Base-by-base conservation (phyloP, 2,888 invertebrate species). In the Epistrophella euchroma region DNA sequence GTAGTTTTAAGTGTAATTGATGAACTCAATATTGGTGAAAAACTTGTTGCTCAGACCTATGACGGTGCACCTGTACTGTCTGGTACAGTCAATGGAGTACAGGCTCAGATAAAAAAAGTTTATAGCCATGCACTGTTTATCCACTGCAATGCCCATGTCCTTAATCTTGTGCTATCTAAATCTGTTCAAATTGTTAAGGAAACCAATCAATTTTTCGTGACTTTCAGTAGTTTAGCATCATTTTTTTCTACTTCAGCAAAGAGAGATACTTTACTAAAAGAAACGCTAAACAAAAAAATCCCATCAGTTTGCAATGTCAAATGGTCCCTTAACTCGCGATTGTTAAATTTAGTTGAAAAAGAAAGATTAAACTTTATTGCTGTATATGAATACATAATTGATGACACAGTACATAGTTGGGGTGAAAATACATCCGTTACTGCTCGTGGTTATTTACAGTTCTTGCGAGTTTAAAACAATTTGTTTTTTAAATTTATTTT, bases 291-390 rank as follows among this genome's bases (percentile, higher is more conserved):
- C 32, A 76, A 68, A 68, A 76, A 58, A 43, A 77, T 60, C 4
- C 77, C 52, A 40, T 62, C 62, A 60, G 25, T 25, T 25, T 25
- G 25, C 4, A 25, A 25, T 25, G 25, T 25, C 2, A 25, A 25
- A 4, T 25, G 62, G 71, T 55, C 62, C n/a, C 71, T 37, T 62
- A 62, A 71, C 43, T 77, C 71, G 22, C 62, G 62, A 40, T 64
- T 71, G n/a, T 19, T 71, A 3, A 71, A 64, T 71, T 78, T 71
- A 70, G 40, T 55, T 78, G 43, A 71, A 71, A 71, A 71, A 55
- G 77, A 78, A 71, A 78, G 62, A 47, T 7, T 78, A 25, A 78
- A 78, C 50, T 71, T 78, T 64, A 71, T 66, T 64, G 77, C 60
- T 64, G 71, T 62, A 22, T 62, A 71, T 13, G 77, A 78, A 62